phyloP scores from a whole-genome alignment of 2,113 vertebrate species.

The western clawed frog (Xenopus tropicalis) region UCB_Xtro_10.0 CM004446.2:21149501-21150000 shows the following conservation, averaged over 20 bases:
- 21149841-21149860: background rate
- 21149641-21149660: too few relatives aligned
- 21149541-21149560: too few relatives aligned
- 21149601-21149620: too few relatives aligned
- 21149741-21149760: background rate
- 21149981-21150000: conserved; percentile 79
- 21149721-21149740: background rate
- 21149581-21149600: too few relatives aligned
- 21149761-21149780: background rate
- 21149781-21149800: background rate
- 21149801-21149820: background rate
- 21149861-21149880: background rate
- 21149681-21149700: too few relatives aligned
- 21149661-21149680: too few relatives aligned
- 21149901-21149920: conserved; percentile 13
- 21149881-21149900: background rate
- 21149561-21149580: too few relatives aligned
- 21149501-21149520: too few relatives aligned
- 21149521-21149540: too few relatives aligned
- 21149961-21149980: conserved; percentile 77
- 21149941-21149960: conserved; percentile 88
- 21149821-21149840: background rate
- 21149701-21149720: too few relatives aligned
- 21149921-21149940: conserved; percentile 64
- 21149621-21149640: too few relatives aligned